phyloP scores from a whole-genome alignment of 1,140 invertebrate species.

The Atta cephalotes region DNA sequence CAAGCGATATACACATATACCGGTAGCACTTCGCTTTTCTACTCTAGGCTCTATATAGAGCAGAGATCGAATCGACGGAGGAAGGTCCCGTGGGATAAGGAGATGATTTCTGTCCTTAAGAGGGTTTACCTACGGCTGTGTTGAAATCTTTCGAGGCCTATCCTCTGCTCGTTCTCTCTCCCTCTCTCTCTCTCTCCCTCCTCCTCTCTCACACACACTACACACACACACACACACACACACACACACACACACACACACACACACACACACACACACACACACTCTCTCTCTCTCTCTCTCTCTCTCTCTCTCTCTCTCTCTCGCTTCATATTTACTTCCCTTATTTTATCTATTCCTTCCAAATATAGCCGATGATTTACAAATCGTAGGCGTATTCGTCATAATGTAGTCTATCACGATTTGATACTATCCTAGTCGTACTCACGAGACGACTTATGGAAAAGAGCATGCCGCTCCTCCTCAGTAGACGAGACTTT shows the following conservation, averaged over 20 bases:
- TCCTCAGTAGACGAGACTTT: slow-evolving; percentile 88
- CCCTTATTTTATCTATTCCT: not conserved
- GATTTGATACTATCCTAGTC: slow-evolving; percentile 85
- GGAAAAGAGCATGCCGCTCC: slow-evolving; percentile 89
- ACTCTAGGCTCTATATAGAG: slow-evolving; percentile 60
- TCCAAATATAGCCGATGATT: slow-evolving; percentile 31
- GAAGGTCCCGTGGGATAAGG: slow-evolving; percentile 57
- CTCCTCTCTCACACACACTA: too few relatives aligned
- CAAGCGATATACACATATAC: slow-evolving; percentile 38
- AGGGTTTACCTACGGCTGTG: slow-evolving; percentile 42
- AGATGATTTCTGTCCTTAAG: slow-evolving; percentile 72
- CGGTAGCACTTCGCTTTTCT: slow-evolving; percentile 7
- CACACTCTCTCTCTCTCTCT: not conserved
- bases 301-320: not conserved
- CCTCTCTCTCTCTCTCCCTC: too few relatives aligned
- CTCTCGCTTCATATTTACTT: not conserved
- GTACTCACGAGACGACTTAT: slow-evolving; percentile 91
- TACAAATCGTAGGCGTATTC: slow-evolving; percentile 29
- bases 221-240: not conserved
- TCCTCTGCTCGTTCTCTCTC: not conserved
- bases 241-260: not conserved
- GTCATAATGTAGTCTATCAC: slow-evolving; percentile 20
- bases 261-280: not conserved
- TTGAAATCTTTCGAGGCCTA: slow-evolving; percentile 33
- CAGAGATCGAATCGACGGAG: slow-evolving; percentile 43